Evolutionary conservation across 2,113 vertebrate species (phyloP).

Genomic region (Cariama cristata): DNA sequence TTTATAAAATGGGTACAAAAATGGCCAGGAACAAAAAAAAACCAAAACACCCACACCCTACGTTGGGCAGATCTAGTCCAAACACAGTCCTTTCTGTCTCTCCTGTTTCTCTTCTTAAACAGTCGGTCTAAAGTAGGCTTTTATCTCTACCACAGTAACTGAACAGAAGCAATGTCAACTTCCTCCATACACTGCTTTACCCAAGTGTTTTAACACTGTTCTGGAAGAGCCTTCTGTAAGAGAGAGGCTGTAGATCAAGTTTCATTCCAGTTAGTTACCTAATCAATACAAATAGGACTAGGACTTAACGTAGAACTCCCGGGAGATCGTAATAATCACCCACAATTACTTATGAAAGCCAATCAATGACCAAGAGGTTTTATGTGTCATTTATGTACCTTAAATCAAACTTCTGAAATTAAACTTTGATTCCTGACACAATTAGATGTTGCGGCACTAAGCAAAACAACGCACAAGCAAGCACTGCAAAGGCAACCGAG

Average conservation of each 20-base stretch:
- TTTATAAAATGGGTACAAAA: background rate
- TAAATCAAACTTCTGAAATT: slow-evolving; percentile 17
- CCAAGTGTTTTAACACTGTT: background rate
- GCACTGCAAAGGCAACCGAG: background rate
- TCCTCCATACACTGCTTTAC: background rate
- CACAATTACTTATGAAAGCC: slow-evolving; percentile 22
- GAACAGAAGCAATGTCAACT: background rate
- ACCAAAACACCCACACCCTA: background rate
- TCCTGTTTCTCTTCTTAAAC: background rate
- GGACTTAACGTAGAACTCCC: background rate
- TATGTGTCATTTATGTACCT: background rate
- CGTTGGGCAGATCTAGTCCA: background rate
- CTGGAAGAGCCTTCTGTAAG: background rate
- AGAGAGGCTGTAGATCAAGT: background rate
- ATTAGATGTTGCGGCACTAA: background rate
- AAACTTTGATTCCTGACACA: background rate
- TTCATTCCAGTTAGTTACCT: background rate
- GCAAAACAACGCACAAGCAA: background rate
- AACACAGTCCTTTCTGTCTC: background rate
- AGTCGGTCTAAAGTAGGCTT: background rate
- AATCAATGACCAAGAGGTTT: slow-evolving; percentile 17
- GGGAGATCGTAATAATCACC: background rate
- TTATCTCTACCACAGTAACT: background rate
- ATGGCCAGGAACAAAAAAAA: background rate
- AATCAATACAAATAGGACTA: slow-evolving; percentile 11